Conservation (phyloP, 2,888 invertebrate genomes). For the Hirtodrosophila trivittata region DNA sequence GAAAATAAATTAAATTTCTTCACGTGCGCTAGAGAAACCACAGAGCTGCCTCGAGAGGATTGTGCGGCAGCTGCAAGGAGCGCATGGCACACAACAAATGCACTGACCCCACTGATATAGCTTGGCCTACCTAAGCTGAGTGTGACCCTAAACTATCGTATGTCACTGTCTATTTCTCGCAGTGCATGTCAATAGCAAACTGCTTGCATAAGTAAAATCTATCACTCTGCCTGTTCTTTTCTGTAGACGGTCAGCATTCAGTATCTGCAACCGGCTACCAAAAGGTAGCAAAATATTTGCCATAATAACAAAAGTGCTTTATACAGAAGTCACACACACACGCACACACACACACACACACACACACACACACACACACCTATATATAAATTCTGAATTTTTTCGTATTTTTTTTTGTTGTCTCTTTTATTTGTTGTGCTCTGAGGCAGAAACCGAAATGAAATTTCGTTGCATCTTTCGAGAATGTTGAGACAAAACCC, state of each 20-base stretch:
- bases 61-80: slow-evolving; percentile 20
- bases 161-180: slow-evolving; percentile 71
- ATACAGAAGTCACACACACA: slow-evolving; percentile 23
- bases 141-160: slow-evolving; percentile 47
- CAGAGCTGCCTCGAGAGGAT: slow-evolving; percentile 15
- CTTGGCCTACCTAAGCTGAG: slow-evolving; percentile 1
- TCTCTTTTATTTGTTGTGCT: slow-evolving; percentile 57
- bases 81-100: slow-evolving; percentile 57
- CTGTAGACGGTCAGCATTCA: neutral
- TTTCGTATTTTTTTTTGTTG: slow-evolving; percentile 56
- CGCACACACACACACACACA: slow-evolving; percentile 21
- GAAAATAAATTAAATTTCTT: slow-evolving; percentile 71
- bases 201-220: slow-evolving; percentile 50
- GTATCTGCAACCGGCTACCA: slow-evolving; percentile 3
- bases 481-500: slow-evolving; percentile 56
- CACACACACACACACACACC: neutral
- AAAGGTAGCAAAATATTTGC: slow-evolving; percentile 66
- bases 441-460: slow-evolving; percentile 53
- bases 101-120: slow-evolving; percentile 37
- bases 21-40: slow-evolving; percentile 15
- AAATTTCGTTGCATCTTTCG: slow-evolving; percentile 66
- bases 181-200: slow-evolving; percentile 55
- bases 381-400: slow-evolving; percentile 53
- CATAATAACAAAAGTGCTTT: slow-evolving; percentile 67
- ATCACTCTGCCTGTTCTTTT: slow-evolving; percentile 40